phyloP scores from a whole-genome alignment of 2,888 invertebrate species.

The Drosophila putrida region DNA sequence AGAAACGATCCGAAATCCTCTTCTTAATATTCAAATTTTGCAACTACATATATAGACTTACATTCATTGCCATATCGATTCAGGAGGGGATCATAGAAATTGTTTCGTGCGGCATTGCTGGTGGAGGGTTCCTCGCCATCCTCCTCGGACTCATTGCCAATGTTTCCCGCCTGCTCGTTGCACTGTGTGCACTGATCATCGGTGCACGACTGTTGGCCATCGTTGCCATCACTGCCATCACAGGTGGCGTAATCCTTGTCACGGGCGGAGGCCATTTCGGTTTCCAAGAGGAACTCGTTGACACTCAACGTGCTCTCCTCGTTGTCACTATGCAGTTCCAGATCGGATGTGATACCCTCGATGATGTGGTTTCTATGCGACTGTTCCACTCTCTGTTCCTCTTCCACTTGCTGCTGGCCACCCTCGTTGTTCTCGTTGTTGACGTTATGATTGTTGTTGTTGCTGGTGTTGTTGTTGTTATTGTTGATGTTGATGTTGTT shows the following conservation, averaged over 20 bases:
- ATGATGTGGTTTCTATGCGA: conserved; percentile 24
- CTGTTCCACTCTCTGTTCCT: conserved; percentile 1
- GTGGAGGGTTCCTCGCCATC: conserved; percentile 60
- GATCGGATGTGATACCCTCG: conserved; percentile 57
- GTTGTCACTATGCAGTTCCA: conserved; percentile 62
- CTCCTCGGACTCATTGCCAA: conserved; percentile 38
- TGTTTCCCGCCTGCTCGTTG: conserved; percentile 54
- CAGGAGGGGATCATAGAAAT: conserved; percentile 84
- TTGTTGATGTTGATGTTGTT: conserved; percentile 58
- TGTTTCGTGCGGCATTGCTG: conserved; percentile 68
- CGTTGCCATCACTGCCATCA: conserved; percentile 32
- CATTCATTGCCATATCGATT: conserved; percentile 78
- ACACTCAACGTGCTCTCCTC: conserved; percentile 73
- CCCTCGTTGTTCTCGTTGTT: conserved; percentile 43
- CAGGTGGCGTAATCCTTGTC: conserved; percentile 62
- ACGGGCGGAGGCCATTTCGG: conserved; percentile 67
- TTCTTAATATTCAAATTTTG: no score
- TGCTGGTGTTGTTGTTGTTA: conserved; percentile 58
- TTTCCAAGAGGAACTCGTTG: conserved; percentile 72
- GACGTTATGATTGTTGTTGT: conserved; percentile 59
- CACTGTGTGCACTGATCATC: conserved; percentile 76
- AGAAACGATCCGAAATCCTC: no score
- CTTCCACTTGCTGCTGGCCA: not conserved
- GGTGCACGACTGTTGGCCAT: conserved; percentile 70
- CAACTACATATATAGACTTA: no score